Evolutionary conservation across 2,888 invertebrate species (phyloP).

Genomic region (Neria commutata): DNA sequence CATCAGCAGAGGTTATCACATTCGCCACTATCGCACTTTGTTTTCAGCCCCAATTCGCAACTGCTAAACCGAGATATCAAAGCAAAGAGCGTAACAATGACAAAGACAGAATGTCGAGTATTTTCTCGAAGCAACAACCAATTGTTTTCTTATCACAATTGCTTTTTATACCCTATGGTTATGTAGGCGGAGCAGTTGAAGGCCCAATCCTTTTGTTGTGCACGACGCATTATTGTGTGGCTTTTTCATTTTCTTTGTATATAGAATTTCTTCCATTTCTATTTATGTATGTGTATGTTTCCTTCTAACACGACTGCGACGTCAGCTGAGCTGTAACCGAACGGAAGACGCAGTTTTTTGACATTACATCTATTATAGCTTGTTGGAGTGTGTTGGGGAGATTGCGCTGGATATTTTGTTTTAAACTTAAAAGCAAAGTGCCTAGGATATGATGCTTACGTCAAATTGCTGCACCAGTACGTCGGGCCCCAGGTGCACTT

Average conservation of each 20-base stretch:
- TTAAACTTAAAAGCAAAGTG: too few species aligned
- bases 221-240: neutral
- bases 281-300: too few species aligned
- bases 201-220: too few species aligned
- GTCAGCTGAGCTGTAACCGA: neutral
- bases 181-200: too few species aligned
- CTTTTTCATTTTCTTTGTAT: neutral
- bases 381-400: too few species aligned
- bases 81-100: neutral
- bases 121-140: neutral
- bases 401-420: too few species aligned
- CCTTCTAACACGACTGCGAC: neutral
- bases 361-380: neutral
- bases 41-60: neutral
- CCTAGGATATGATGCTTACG: too few species aligned
- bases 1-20: neutral
- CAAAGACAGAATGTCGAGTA: neutral
- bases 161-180: too few species aligned
- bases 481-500: conserved; percentile 81
- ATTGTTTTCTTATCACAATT: neutral
- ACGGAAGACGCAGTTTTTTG: conserved; percentile 27
- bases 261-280: neutral
- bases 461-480: conserved; percentile 73
- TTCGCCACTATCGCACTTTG: neutral
- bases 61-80: neutral